A percentile compares a stretch with the other conserved stretches of the same genome.
These are phyloP conservation scores for Pithys albifrons DNA, from an alignment of 2,113 vertebrate species.

Conservation along the genomic window DNA sequence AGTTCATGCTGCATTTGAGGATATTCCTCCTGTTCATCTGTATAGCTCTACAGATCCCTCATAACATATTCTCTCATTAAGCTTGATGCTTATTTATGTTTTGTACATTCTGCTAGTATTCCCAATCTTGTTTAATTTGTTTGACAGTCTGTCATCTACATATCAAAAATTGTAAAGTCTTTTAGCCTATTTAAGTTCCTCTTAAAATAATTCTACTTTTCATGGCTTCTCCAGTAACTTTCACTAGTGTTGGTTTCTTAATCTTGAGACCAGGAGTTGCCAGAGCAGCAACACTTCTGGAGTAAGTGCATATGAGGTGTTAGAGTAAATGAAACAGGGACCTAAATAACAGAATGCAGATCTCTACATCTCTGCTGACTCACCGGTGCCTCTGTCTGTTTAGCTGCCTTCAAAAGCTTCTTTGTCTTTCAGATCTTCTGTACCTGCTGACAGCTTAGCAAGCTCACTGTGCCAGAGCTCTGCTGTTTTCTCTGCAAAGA, in stretches of 20 bases:
- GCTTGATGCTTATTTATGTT: not conserved
- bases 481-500: not conserved
- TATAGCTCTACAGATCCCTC: not conserved
- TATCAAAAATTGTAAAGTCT: not conserved
- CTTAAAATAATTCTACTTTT: not conserved
- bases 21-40: not conserved
- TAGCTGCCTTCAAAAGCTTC: conserved; percentile 7
- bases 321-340: not conserved
- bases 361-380: not conserved
- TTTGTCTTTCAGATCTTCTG: not conserved
- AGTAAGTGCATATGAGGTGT: not conserved
- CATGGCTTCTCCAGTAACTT: not conserved
- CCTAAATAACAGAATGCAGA: not conserved
- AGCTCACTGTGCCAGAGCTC: not conserved
- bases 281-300: not conserved
- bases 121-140: not conserved
- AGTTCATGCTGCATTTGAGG: not conserved
- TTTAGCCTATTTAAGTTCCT: not conserved
- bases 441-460: conserved; percentile 11
- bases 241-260: not conserved
- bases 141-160: not conserved
- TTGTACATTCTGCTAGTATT: not conserved
- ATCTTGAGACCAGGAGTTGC: not conserved
- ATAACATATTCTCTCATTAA: not conserved
- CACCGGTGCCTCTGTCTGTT: not conserved